These are phyloP conservation scores for Lepilemur septentrionalis DNA, from an alignment of 2,797 vertebrate genomes.

Conservation along the genomic window DNA sequence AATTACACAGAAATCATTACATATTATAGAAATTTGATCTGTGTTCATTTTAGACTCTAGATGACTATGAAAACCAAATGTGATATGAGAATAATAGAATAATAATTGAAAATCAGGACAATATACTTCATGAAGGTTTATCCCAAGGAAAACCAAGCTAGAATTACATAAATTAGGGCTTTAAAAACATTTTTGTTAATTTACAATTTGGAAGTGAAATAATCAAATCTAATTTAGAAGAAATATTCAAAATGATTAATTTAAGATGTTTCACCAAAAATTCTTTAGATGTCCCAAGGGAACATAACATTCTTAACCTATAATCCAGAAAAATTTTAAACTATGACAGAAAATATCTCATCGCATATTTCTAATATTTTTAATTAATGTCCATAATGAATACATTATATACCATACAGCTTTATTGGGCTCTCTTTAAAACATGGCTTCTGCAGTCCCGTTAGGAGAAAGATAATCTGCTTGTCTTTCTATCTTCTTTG, in stretches of 20 bases:
- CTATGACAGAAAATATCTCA: conserved; percentile 20
- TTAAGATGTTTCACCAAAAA: conserved; percentile 65
- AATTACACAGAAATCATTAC: conserved; percentile 2
- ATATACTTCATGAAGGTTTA: conserved; percentile 16
- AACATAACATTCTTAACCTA: conserved; percentile 53
- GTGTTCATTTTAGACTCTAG: not conserved
- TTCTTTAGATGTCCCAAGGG: conserved; percentile 45
- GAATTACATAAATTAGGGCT: conserved; percentile 39
- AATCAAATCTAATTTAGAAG: conserved; percentile 61
- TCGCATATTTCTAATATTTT: conserved; percentile 58
- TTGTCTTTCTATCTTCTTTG: conserved; percentile 56
- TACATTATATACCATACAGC: not conserved
- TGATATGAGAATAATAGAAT: conserved; percentile 54
- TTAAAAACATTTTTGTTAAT: conserved; percentile 62
- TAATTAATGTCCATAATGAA: conserved; percentile 45
- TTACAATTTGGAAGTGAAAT: conserved; percentile 58
- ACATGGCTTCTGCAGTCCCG: not conserved
- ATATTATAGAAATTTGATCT: not conserved
- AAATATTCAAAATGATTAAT: conserved; percentile 59
- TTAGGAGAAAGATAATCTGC: conserved; percentile 36
- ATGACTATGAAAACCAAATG: conserved; percentile 48
- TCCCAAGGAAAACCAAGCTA: conserved; percentile 45
- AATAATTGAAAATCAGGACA: conserved; percentile 45
- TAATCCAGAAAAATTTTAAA: conserved; percentile 58
- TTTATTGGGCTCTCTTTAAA: conserved; percentile 44